phyloP scores from a whole-genome alignment of 1,140 invertebrate genomes.

The Tyrophagus putrescentiae region DNA sequence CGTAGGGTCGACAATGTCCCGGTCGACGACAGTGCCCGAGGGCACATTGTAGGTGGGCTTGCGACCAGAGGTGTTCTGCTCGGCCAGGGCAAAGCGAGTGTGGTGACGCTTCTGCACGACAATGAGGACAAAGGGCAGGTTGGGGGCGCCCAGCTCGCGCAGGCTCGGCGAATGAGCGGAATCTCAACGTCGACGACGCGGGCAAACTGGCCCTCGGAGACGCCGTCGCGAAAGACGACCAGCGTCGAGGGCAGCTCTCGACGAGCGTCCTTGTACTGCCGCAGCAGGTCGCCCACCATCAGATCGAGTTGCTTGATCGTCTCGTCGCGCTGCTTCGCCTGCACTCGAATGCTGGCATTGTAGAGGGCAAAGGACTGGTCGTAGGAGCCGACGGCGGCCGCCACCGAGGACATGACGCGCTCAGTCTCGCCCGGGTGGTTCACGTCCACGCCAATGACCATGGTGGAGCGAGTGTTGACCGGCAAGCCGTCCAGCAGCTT shows the following conservation, averaged over 20 bases:
- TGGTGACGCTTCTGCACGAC: conserved; percentile 21
- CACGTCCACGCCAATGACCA: conserved; percentile 48
- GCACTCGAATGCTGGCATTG: conserved; percentile 15
- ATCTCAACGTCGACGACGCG: conserved; percentile 28
- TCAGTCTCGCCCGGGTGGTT: conserved; percentile 62
- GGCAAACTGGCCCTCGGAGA: conserved; percentile 36
- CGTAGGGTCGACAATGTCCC: conserved; percentile 21
- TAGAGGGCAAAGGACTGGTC: conserved; percentile 15
- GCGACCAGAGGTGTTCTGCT: not conserved
- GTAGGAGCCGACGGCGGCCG: conserved; percentile 42
- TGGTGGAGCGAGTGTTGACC: not conserved
- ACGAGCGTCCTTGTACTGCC: conserved; percentile 34
- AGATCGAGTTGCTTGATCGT: not conserved
- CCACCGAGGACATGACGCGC: conserved; percentile 55
- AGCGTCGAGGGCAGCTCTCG: conserved; percentile 30
- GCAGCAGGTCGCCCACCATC: conserved; percentile 29
- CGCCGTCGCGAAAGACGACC: conserved; percentile 37
- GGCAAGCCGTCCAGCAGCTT: conserved; percentile 27
- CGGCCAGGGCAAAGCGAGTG: conserved; percentile 9
- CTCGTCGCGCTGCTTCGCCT: conserved; percentile 14
- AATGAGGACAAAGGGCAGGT: conserved; percentile 23
- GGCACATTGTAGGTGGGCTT: conserved; percentile 21
- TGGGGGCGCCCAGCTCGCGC: conserved; percentile 21
- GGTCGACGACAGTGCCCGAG: conserved; percentile 26
- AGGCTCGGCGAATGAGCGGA: conserved; percentile 20